These are phyloP conservation scores for Noturus placidus DNA, from an alignment of 2,113 vertebrate genomes.

Conservation along the genomic window DNA sequence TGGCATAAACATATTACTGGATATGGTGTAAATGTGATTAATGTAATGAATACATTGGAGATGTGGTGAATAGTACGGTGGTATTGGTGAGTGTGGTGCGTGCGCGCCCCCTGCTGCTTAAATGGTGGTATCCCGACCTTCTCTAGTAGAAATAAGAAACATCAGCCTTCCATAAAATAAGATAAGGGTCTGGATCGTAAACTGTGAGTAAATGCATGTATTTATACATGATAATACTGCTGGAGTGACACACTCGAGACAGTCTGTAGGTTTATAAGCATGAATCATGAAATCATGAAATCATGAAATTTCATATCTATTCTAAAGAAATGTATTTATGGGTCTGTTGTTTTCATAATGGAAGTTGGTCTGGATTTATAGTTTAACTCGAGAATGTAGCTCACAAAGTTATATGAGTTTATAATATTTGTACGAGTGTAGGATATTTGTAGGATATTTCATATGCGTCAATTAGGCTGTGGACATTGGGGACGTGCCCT, in stretches of 20 bases:
- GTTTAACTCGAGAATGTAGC: neutral
- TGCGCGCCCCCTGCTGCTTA: constrained; percentile 8
- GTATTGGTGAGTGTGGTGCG: neutral
- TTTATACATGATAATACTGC: neutral
- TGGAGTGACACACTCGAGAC: neutral
- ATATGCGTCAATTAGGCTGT: too few relatives aligned
- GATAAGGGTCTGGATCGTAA: neutral
- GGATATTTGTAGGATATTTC: too few relatives aligned
- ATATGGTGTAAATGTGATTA: neutral
- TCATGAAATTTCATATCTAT: neutral
- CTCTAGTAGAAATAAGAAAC: neutral
- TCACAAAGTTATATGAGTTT: neutral
- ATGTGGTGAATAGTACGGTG: neutral
- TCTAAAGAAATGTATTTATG: neutral
- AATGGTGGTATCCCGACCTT: neutral
- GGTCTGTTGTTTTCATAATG: neutral
- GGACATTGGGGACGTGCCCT: too few relatives aligned
- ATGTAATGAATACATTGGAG: neutral
- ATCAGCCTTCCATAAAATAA: neutral
- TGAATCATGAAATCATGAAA: too few relatives aligned
- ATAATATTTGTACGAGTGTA: too few relatives aligned
- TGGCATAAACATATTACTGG: neutral
- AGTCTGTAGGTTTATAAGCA: too few relatives aligned
- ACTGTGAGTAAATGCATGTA: neutral
- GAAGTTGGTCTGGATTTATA: neutral